phyloP scores from a whole-genome alignment of 1,140 invertebrate species.

The Sinonovacula constricta region DNA sequence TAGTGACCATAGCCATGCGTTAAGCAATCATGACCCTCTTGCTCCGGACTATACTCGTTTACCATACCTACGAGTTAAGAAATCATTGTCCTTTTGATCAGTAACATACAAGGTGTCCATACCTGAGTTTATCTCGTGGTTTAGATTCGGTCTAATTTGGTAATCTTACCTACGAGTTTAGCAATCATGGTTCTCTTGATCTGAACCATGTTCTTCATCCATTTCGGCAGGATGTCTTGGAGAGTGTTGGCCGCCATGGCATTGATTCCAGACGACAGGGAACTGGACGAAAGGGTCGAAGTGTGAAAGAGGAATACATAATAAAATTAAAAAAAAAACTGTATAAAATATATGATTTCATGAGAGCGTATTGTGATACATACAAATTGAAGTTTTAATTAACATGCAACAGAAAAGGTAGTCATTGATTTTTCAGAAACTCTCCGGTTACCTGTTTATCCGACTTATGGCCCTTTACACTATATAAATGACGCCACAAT shows the following conservation, averaged over 20 bases:
- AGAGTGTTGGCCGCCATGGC: slow-evolving; percentile 93
- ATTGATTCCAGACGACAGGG: slow-evolving; percentile 94
- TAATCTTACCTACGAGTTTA: slow-evolving; percentile 80
- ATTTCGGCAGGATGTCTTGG: slow-evolving; percentile 88
- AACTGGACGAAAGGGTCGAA: slow-evolving; percentile 81
- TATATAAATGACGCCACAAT: background rate
- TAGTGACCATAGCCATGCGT: too few relatives aligned
- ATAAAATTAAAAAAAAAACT: too few relatives aligned
- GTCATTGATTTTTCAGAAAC: background rate
- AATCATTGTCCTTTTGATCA: too few relatives aligned
- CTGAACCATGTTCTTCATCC: slow-evolving; percentile 85
- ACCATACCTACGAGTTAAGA: too few relatives aligned
- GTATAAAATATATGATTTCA: background rate
- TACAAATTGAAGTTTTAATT: background rate
- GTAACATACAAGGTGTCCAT: too few relatives aligned
- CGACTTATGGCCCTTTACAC: too few relatives aligned
- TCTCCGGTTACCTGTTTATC: background rate
- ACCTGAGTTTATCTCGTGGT: too few relatives aligned
- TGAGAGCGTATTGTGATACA: background rate
- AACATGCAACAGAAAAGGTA: background rate
- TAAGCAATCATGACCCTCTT: too few relatives aligned
- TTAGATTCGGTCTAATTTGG: too few relatives aligned
- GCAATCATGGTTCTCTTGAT: slow-evolving; percentile 86
- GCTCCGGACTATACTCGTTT: too few relatives aligned
- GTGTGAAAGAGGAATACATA: too few relatives aligned